These are phyloP conservation scores for Molossus molossus DNA, from an alignment of 2,797 vertebrate genomes.

Conservation along the genomic window DNA sequence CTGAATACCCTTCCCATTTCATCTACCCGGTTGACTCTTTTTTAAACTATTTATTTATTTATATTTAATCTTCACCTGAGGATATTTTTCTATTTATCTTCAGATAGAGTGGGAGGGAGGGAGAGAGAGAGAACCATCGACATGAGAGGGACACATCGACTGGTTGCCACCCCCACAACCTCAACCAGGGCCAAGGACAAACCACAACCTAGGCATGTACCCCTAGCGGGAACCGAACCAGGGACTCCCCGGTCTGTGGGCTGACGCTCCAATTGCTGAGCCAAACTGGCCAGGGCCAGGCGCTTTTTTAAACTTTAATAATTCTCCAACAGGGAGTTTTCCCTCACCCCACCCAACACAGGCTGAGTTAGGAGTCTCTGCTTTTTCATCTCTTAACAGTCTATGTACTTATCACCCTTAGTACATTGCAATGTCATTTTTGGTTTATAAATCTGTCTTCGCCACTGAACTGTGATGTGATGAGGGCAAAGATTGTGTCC, in stretches of 20 bases:
- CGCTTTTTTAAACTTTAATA: constrained; percentile 26
- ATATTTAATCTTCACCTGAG: too few species aligned
- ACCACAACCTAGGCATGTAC: too few species aligned
- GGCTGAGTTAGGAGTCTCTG: neutral
- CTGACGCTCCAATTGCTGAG: too few species aligned
- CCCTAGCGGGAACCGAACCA: too few species aligned
- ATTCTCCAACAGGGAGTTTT: neutral
- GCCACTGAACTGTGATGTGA: neutral
- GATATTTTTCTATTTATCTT: too few species aligned
- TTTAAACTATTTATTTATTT: neutral
- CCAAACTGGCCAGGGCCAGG: too few species aligned
- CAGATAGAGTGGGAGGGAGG: too few species aligned
- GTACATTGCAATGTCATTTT: neutral
- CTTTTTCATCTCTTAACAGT: neutral
- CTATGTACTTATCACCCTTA: neutral
- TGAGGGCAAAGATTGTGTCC: neutral
- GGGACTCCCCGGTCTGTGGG: too few species aligned
- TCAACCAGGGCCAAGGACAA: too few species aligned
- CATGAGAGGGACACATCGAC: too few species aligned
- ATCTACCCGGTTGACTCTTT: constrained; percentile 23
- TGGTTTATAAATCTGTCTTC: constrained; percentile 37
- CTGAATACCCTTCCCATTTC: neutral
- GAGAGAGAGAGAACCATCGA: too few species aligned
- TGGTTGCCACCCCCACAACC: too few species aligned
- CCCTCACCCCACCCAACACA: neutral